Base-by-base conservation (phyloP, 1,140 invertebrate genomes). In the Trissolcus basalis region DNA sequence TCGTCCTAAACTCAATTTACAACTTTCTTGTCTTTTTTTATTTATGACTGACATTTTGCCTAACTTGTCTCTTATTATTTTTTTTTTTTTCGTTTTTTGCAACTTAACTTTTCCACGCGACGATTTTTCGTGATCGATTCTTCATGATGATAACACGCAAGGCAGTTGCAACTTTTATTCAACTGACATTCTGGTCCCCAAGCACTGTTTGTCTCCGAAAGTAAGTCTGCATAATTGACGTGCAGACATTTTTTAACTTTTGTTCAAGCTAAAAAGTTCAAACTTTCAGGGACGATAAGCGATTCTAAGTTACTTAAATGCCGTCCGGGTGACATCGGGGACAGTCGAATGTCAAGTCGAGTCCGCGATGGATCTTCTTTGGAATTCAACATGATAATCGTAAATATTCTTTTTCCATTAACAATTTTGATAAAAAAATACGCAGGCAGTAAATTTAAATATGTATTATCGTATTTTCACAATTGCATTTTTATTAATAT, bases 41-140 rank as follows among this genome's bases (percentile, higher is more conserved):
- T 59, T 58, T 51, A 15, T 4, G 4, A 50, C 8, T 50, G 58
- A 63, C 50, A 47, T 63, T 45, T 54, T 7, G 4, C 14, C 15
- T 3, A 1, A 48, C 13, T 32, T 48, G 14, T 16, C n/a, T 43
- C 12, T n/a, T n/a, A n/a, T n/a, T n/a, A n/a, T n/a, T n/a, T n/a
- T n/a, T n/a, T n/a, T n/a, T n/a, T n/a, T n/a, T 43, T 43, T 43
- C 11, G 7, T 43, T 44, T 44, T 8, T 8, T 44, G n/a, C 43
- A 12, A 14, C n/a, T 0, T 6, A 68, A 51, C 33, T 50, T 68
- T 51, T 58, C 27, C 19, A 54, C 43, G 65, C 39, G 35, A 63
- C 33, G 10, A 50, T 59, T 64, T 55, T 64, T 48, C 71, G 82
- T 83, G 76, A 83, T 83, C 78, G 79, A 84, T 82, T 74, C 74